These are phyloP conservation scores for Anser brachyrhynchus DNA, from an alignment of 2,113 vertebrate genomes.

Conservation along the genomic window DNA sequence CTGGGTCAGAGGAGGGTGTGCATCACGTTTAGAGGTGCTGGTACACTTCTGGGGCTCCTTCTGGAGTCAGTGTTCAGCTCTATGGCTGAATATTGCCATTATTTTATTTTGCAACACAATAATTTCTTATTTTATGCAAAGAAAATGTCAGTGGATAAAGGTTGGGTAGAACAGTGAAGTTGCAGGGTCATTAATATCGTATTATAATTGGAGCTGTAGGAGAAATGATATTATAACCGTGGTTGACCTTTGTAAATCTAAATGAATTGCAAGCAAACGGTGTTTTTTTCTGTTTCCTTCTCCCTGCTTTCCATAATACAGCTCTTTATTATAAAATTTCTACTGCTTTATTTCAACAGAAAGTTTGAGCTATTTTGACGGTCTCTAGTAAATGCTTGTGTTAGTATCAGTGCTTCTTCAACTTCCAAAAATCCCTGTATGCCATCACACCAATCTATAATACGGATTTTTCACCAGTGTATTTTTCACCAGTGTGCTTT, in stretches of 20 bases:
- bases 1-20: background rate
- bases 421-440: background rate
- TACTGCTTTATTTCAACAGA: background rate
- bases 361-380: background rate
- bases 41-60: background rate
- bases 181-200: background rate
- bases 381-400: background rate
- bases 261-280: background rate
- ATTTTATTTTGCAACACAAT: background rate
- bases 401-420: background rate
- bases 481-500: background rate
- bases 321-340: background rate
- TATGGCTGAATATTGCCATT: background rate
- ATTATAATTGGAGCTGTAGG: background rate
- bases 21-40: background rate
- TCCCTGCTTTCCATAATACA: background rate
- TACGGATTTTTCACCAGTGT: background rate
- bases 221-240: background rate
- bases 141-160: conserved; percentile 36
- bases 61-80: background rate
- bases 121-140: background rate
- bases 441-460: background rate
- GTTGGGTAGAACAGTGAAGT: background rate
- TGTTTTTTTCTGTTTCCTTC: background rate
- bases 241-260: conserved; percentile 39